Percentiles rank a stretch among this genome's conserved stretches.
phyloP scores from a whole-genome alignment of 2,797 vertebrate genomes.

The Arvicola amphibius region DNA sequence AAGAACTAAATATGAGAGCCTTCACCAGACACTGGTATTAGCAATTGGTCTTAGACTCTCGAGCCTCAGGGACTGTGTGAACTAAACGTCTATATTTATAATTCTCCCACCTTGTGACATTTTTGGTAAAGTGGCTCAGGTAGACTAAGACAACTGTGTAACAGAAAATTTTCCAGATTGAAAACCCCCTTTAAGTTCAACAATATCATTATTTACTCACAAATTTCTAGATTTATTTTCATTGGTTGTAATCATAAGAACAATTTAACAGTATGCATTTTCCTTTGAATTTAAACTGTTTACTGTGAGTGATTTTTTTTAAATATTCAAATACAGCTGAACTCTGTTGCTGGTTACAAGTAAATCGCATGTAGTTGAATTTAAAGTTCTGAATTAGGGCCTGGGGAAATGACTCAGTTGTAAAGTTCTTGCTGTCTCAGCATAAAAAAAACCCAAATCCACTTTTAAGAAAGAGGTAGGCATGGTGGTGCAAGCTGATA shows the following conservation, averaged over 20 bases:
- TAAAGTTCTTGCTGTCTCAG: neutral
- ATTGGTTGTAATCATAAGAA: neutral
- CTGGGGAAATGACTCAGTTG: neutral
- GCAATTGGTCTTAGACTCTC: neutral
- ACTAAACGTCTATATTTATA: neutral
- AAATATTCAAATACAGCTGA: neutral
- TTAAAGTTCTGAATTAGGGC: neutral
- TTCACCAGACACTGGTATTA: neutral
- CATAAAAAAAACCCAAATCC: neutral
- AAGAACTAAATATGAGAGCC: neutral
- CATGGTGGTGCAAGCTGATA: neutral
- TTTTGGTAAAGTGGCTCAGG: neutral
- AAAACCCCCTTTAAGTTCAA: neutral
- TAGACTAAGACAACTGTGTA: neutral
- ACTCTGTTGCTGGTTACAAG: conserved; percentile 3
- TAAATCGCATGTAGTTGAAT: neutral
- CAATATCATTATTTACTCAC: neutral
- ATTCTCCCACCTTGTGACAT: neutral
- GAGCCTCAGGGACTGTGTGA: neutral
- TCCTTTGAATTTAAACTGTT: neutral
- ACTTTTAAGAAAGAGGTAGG: neutral
- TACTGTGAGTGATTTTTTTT: conserved; percentile 21
- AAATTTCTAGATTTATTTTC: neutral
- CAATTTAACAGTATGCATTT: neutral
- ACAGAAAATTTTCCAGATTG: neutral